Conservation (phyloP, 2,797 vertebrate genomes). For the Dallia pectoralis region DNA sequence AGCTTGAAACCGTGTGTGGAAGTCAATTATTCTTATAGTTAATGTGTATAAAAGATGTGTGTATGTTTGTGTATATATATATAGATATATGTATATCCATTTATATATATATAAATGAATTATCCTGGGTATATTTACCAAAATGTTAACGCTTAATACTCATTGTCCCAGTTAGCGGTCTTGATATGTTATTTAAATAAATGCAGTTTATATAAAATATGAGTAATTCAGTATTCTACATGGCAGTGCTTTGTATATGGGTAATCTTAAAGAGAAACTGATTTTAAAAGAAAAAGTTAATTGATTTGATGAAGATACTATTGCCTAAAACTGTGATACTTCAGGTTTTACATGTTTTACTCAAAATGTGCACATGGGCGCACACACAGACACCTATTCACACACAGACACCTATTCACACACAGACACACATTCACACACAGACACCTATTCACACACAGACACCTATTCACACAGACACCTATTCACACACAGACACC, state of each 20-base stretch:
- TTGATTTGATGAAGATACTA: background rate
- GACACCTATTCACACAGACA: background rate
- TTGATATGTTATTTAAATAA: background rate
- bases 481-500: background rate
- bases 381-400: no score
- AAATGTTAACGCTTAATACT: background rate
- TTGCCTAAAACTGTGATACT: no score
- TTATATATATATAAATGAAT: background rate
- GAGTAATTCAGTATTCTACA: background rate
- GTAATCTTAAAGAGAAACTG: no score
- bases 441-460: background rate
- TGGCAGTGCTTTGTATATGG: no score
- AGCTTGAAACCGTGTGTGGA: slow-evolving; percentile 44
- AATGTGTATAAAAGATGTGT: background rate
- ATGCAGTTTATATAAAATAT: no score
- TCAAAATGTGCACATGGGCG: background rate
- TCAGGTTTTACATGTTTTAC: background rate
- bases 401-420: background rate
- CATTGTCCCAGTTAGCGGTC: background rate
- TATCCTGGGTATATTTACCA: background rate
- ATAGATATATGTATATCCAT: no score
- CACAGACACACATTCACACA: background rate
- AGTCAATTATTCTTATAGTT: slow-evolving; percentile 46
- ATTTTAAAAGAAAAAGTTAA: no score
- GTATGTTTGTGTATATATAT: no score